Percentiles rank a stretch among this genome's conserved stretches.
Conservation (phyloP, 1,140 invertebrate genomes). For the Anastrepha obliqua region DNA sequence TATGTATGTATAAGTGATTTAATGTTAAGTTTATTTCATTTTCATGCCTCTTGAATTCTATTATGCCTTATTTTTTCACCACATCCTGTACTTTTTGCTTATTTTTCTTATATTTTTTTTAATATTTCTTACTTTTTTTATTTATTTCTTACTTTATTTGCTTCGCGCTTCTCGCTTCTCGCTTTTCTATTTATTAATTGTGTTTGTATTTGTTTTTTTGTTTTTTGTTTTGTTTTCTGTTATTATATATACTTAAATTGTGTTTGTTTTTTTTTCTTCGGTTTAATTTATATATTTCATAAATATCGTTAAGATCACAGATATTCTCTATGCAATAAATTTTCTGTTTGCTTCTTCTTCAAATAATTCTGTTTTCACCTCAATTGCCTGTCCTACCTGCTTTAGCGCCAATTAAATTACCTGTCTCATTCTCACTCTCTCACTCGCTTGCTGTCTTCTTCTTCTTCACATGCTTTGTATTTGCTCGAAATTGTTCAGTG, state of each 20-base stretch:
- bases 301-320: conserved; percentile 75
- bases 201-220: conserved; percentile 17
- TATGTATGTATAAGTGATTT: conserved; percentile 11
- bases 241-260: conserved; percentile 44
- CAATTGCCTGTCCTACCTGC: not conserved
- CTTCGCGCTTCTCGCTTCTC: not conserved
- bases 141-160: too few species aligned
- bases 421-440: not conserved
- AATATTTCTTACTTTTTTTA: not conserved
- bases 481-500: not conserved
- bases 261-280: conserved; percentile 5
- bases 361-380: conserved; percentile 43
- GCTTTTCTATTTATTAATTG: conserved; percentile 23
- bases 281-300: conserved; percentile 57
- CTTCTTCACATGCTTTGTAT: not conserved
- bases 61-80: not conserved
- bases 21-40: not conserved
- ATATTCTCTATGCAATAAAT: conserved; percentile 68
- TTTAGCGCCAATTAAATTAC: not conserved
- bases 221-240: conserved; percentile 48
- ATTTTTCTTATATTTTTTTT: not conserved
- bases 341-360: conserved; percentile 53
- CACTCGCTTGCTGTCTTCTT: not conserved
- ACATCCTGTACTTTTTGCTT: conserved; percentile 3
- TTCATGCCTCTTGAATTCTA: conserved; percentile 27